Percentiles rank a stretch among this genome's conserved stretches.
Conservation (phyloP, 2,113 vertebrate species). For the Corapipo altera region DNA sequence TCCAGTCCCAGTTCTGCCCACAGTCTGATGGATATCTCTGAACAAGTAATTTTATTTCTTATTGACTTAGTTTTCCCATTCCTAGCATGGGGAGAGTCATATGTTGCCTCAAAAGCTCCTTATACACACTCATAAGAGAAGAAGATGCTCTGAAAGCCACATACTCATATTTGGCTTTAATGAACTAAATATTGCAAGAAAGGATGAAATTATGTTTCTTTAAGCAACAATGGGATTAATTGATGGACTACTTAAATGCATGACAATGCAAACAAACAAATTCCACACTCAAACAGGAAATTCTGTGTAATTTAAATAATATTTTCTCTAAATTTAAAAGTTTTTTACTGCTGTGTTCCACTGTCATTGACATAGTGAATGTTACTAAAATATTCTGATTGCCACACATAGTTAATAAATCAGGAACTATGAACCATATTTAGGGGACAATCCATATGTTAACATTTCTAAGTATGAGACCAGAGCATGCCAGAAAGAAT, state of each 20-base stretch:
- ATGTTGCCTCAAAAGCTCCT: neutral
- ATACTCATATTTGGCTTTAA: neutral
- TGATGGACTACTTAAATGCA: neutral
- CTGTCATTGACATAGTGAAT: neutral
- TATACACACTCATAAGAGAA: neutral
- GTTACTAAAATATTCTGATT: conserved; percentile 2
- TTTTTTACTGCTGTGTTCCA: neutral
- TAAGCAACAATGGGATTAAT: neutral
- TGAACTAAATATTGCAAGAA: neutral
- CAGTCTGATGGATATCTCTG: neutral
- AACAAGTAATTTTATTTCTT: neutral
- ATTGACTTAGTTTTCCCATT: neutral
- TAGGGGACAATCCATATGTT: neutral
- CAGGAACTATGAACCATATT: neutral
- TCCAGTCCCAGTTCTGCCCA: neutral
- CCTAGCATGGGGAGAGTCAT: neutral
- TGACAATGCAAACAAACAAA: neutral
- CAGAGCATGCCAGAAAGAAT: conserved; percentile 27
- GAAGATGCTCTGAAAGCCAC: neutral
- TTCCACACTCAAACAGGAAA: neutral
- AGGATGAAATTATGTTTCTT: neutral
- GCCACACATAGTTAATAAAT: neutral
- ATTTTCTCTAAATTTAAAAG: neutral
- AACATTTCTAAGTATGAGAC: conserved; percentile 12
- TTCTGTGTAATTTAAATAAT: neutral